Base-by-base conservation (phyloP, 1,140 invertebrate species). In the Lasioglossum albipes region DNA sequence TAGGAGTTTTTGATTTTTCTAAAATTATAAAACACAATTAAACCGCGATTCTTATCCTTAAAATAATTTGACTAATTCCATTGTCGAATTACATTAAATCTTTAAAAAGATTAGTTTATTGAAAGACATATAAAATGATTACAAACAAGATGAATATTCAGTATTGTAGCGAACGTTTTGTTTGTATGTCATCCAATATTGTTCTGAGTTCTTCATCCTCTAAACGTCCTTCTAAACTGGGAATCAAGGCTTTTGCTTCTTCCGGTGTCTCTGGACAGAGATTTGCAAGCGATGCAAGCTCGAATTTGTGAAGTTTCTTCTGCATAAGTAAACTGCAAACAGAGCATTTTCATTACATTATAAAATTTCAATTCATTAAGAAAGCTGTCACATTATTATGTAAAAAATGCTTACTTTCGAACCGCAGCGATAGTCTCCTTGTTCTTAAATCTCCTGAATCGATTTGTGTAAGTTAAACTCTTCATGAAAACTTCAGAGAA, bases 401-500 rank as follows among this genome's bases (percentile, higher is more conserved):
- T 22, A 18, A 22, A 13, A 9, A 7, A 76, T 57, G 22, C 94
- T 92, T 94, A 97, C 96, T 96, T 97, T 94, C 99, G 95, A 10
- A 99, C 98, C 67, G 98, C 97, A 73, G 97, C 95, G 78, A 99
- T 99, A 10, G 98, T 99, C 94, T 99, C 99, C 90, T 99, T 97
- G 91, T 99, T 99, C 92, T 99, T 99, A 92, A 99, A 99, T 90
- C 99, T 98, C 36, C 97, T 95, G 92, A 99, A 99, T 87, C 98
- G 95, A 88, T 98, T 97, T 45, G 98, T 99, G 89, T 99, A 99
- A 68, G 98, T 98, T 5, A 99, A 94, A 0, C 98, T 99, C 93
- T 99, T 99, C 95, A 98, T 97, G 90, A 99, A 99, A 27, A 99
- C 98, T 93, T 99, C 98, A 0, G 98, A 99, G 89, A 99, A 96